phyloP scores from a whole-genome alignment of 2,797 vertebrate species.

The Microchirus variegatus region DNA sequence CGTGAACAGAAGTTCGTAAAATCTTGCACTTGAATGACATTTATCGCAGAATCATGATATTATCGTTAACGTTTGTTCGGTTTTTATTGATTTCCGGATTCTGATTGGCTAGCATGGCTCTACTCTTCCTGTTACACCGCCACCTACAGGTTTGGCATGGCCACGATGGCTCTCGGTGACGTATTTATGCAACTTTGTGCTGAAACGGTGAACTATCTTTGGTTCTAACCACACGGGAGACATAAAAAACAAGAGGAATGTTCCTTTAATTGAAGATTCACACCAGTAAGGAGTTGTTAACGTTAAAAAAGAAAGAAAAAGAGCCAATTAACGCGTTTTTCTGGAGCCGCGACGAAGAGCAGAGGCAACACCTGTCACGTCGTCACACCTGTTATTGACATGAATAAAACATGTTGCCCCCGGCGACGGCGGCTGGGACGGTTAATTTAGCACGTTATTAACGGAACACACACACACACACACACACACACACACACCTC shows the following conservation, averaged over 20 bases:
- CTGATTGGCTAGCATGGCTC: no score
- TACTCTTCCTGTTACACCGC: no score
- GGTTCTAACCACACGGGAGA: no score
- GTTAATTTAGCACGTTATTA: conserved; percentile 75
- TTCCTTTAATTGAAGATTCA: conserved; percentile 35
- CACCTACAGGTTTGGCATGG: no score
- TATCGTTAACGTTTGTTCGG: no score
- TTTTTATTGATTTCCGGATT: no score
- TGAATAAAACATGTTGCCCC: conserved; percentile 73
- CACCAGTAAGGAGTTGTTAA: conserved; percentile 15
- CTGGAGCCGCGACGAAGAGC: conserved; percentile 47
- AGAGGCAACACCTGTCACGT: conserved; percentile 64
- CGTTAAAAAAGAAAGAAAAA: conserved; percentile 5
- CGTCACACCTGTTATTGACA: conserved; percentile 68
- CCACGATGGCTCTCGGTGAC: no score
- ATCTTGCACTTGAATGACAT: no score
- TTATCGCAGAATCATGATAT: no score
- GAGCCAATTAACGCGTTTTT: conserved; percentile 73
- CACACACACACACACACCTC: conserved; percentile 8
- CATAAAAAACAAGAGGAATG: background rate
- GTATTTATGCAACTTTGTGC: no score
- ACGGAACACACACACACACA: conserved; percentile 30
- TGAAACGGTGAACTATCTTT: no score
- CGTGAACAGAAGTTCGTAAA: no score
- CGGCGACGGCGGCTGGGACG: conserved; percentile 45